Evolutionary conservation across 2,888 invertebrate genomes (phyloP), one percentile per base, ranked within the genome.

Genomic region (Sceliomorpha sp.): DNA sequence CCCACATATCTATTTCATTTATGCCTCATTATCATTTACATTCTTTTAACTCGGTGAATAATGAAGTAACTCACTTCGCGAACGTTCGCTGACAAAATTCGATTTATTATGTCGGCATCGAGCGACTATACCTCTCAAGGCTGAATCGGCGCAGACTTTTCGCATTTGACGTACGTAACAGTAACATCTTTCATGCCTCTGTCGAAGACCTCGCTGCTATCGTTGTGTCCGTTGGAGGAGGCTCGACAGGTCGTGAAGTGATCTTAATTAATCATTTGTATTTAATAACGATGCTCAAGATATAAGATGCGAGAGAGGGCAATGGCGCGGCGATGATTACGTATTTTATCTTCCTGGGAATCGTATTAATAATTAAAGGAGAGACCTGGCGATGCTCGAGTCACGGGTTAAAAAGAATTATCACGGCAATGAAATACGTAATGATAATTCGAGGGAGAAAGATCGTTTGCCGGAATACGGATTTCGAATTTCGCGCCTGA

Each of bases 251-350:
- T 75, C 70, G 50, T 70, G 73, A 76, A 74, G 72, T 79, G 77
- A 73, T 77, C 76, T 76, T 79, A 80, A 79, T 79, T 80, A 79
- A 79, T 79, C 79, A 79, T 79, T 79, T 75, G 73, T 75, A 75
- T 77, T 79, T 77, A 79, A 81, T 81, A 79, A 80, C 73, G 75
- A 79, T 71, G 70, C 72, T 59, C 50, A 48, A 56, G 36, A 40
- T 53, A 40, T 45, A 20, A n/a, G 40, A 26, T 4, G 69, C 69
- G 71, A 40, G 69, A 67, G 69, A 70, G 48, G 55, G 60, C 69
- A 74, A 78, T 72, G 67, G 72, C 71, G 72, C 72, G 76, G 72
- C 77, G 79, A 79, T 79, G 79, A 79, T 79, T 76, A 76, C 74
- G 74, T 74, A 70, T 79, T 79, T 79, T 79, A 79, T 79, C 77